A percentile compares a stretch with the other conserved stretches of the same genome.
These are phyloP conservation scores for Tetramorium alpestre DNA, from an alignment of 1,140 invertebrate species.

Conservation along the genomic window DNA sequence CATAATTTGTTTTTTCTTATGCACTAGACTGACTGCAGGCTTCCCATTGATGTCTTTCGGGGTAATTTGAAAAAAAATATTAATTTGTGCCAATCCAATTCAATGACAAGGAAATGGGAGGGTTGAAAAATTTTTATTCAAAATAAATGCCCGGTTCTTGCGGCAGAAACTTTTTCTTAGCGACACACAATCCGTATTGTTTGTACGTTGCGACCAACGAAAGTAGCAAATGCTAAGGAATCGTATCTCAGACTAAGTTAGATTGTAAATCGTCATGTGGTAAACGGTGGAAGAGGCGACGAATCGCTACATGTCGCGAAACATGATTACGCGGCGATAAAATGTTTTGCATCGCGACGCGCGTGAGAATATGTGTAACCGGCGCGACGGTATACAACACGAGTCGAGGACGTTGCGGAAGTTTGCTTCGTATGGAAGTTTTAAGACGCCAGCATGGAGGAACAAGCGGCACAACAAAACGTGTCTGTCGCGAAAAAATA, in stretches of 20 bases:
- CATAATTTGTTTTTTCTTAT: not conserved
- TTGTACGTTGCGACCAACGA: not conserved
- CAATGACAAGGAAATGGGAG: not conserved
- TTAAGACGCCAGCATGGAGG: not conserved
- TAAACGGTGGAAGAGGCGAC: not conserved
- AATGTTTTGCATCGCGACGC: constrained; percentile 27
- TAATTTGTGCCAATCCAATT: not conserved
- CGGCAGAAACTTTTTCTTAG: not conserved
- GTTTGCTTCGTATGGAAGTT: constrained; percentile 2
- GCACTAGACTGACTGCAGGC: too few relatives aligned
- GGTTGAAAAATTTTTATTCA: too few relatives aligned
- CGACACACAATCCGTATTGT: not conserved
- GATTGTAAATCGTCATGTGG: constrained; percentile 7
- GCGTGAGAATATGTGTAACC: constrained; percentile 50
- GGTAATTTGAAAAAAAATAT: not conserved
- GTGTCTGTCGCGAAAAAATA: not conserved
- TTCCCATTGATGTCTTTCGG: not conserved
- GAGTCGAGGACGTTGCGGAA: constrained; percentile 15
- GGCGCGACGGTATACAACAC: not conserved
- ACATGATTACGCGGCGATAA: constrained; percentile 51
- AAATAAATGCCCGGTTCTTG: not conserved
- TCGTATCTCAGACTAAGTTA: not conserved
- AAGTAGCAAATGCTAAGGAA: not conserved
- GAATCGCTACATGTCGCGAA: not conserved
- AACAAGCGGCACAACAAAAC: not conserved